Evolutionary conservation across 1,140 invertebrate genomes (phyloP).

Genomic region (Drosophila asahinai): DNA sequence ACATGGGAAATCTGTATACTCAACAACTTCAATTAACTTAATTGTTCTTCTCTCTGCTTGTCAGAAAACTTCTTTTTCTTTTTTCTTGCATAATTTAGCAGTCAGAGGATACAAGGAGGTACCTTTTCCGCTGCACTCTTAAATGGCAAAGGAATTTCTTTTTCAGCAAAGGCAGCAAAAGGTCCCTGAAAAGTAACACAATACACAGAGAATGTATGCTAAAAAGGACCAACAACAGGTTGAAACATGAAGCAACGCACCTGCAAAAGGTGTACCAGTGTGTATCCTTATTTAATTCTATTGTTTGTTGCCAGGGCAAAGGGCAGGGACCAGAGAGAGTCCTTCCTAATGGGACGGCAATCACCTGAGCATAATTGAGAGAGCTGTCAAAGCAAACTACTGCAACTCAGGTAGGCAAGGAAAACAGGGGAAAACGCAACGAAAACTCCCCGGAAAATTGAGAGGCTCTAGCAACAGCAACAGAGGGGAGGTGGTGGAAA

Average conservation of each 20-base stretch:
- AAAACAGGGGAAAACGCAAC: constrained; percentile 30
- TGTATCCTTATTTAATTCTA: constrained; percentile 43
- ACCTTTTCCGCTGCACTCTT: constrained; percentile 3
- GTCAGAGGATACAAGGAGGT: not conserved
- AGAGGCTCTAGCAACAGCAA: constrained; percentile 11
- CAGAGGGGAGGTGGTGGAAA: constrained; percentile 5
- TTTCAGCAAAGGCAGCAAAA: constrained; percentile 5
- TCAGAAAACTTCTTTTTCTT: not conserved
- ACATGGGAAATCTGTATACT: constrained; percentile 23
- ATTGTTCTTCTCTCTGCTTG: constrained; percentile 9
- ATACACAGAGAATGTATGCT: constrained; percentile 37
- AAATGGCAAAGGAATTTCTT: constrained; percentile 56
- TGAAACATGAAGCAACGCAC: constrained; percentile 71
- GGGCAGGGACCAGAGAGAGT: not conserved
- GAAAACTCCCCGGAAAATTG: constrained; percentile 37
- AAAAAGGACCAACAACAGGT: constrained; percentile 53
- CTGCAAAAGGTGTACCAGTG: constrained; percentile 28
- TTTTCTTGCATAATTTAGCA: constrained; percentile 30
- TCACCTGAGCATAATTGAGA: constrained; percentile 60
- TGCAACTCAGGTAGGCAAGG: constrained; percentile 38
- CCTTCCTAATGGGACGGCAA: constrained; percentile 35
- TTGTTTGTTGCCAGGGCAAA: constrained; percentile 50
- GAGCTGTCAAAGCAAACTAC: constrained; percentile 57
- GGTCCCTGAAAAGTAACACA: constrained; percentile 45
- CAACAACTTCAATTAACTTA: not conserved